Evolutionary conservation across 2,888 invertebrate genomes (phyloP), one percentile per base, ranked within the genome.

Genomic region (Leucania comma): DNA sequence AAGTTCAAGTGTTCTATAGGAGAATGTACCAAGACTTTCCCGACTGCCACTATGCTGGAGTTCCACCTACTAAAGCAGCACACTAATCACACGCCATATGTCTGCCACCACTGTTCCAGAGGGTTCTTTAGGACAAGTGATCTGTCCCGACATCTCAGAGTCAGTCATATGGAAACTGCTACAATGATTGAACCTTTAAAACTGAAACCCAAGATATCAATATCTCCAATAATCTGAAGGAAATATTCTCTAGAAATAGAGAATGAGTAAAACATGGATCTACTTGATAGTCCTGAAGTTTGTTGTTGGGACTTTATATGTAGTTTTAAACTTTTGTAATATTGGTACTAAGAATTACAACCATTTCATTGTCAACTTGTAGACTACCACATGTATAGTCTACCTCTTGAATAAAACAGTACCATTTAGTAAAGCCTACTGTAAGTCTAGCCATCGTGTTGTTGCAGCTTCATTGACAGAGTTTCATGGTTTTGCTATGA

Each of bases 1-100:
- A 96, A 96, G 80, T 96, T 91, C 68, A 94, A 93, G 67, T 96
- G 96, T 81, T 91, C 93, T 0, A 88, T 94, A 2, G 93, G 93
- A 12, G 93, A 94, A 20, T 96, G 96, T 68, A 88, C 84, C 0
- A 91, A 90, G 65, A 92, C 93, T 1, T 96, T 96, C 59, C 95
- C 95, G 0, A 93, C 91, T 0, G 93, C 93, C 0, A 89, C 90
- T 51, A 95, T 96, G 94, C 80, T 96, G 46, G 94, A 96, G 84
- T 95, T 93, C 78, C 96, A 96, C 76, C 85, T 95, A 12, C 82
- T 95, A 20, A 96, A 96, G 83, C 90, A 93, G 71, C 96, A 96
- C 58, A 93, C 94, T 1, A 93, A 95, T 68, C 92, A 93, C 53
- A 94, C 95, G 2, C 96, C 96, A 0, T 95, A 92, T 50, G 80